These are phyloP conservation scores for Riptortus pedestris DNA, from an alignment of 1,140 invertebrate genomes.

Conservation along the genomic window DNA sequence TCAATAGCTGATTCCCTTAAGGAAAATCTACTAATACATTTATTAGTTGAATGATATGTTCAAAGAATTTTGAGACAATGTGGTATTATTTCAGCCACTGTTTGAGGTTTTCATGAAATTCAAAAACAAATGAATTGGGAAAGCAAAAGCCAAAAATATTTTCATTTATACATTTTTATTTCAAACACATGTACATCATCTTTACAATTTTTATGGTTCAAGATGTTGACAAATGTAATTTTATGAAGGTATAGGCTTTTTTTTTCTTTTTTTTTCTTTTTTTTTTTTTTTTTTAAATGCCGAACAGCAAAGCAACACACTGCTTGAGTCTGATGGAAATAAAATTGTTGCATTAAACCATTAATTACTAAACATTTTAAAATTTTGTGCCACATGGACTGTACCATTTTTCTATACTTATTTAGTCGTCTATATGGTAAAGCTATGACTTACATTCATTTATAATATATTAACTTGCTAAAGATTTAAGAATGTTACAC, in stretches of 20 bases:
- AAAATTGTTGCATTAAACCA: slow-evolving; percentile 14
- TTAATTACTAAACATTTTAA: slow-evolving; percentile 22
- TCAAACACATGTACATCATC: slow-evolving; percentile 28
- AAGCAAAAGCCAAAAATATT: background rate
- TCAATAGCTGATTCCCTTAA: no score
- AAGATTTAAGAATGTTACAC: slow-evolving; percentile 33
- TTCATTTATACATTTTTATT: slow-evolving; percentile 19
- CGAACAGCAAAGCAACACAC: slow-evolving; percentile 28
- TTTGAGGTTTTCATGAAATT: no score
- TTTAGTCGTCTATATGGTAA: slow-evolving; percentile 26
- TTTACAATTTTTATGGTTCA: slow-evolving; percentile 26
- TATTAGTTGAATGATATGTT: no score
- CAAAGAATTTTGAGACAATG: no score
- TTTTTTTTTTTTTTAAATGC: slow-evolving; percentile 4
- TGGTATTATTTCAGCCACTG: no score
- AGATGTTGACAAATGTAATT: slow-evolving; percentile 24
- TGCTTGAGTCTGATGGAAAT: slow-evolving; percentile 24
- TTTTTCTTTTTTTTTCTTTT: background rate
- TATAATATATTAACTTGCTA: slow-evolving; percentile 30
- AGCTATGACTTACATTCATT: slow-evolving; percentile 28
- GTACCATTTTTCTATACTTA: slow-evolving; percentile 27
- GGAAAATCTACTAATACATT: no score
- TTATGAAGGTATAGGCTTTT: slow-evolving; percentile 16
- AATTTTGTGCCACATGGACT: slow-evolving; percentile 28
- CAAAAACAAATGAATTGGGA: no score